Conservation (phyloP, 2,888 invertebrate genomes). For the Philereme vetulata region DNA sequence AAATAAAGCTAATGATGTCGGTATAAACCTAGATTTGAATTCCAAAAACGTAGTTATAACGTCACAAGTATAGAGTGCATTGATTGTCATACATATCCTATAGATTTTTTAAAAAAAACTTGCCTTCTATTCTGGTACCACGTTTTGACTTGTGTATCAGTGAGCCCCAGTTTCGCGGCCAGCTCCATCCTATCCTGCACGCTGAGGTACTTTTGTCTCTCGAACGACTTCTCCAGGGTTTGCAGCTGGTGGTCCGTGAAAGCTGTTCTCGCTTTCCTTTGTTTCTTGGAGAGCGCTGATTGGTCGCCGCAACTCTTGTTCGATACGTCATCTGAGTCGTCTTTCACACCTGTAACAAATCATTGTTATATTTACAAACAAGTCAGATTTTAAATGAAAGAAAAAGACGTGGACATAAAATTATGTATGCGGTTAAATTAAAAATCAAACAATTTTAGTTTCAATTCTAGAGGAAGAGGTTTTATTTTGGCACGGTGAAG, state of each 20-base stretch:
- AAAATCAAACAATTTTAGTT: too few relatives aligned
- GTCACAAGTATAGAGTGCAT: not conserved
- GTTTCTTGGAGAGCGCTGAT: conserved; percentile 91
- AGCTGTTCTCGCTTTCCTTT: conserved; percentile 97
- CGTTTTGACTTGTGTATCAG: conserved; percentile 99
- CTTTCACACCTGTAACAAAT: conserved; percentile 88
- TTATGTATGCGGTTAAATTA: too few relatives aligned
- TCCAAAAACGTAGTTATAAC: too few relatives aligned
- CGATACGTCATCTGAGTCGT: conserved; percentile 90
- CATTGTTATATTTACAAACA: not conserved
- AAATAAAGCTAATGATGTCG: too few relatives aligned
- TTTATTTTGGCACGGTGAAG: too few relatives aligned
- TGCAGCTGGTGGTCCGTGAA: conserved; percentile 99
- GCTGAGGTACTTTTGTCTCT: conserved; percentile 97
- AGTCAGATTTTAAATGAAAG: too few relatives aligned
- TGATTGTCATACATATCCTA: not conserved
- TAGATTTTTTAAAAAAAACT: conserved; percentile 54
- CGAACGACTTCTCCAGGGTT: conserved; percentile 98
- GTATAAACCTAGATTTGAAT: too few relatives aligned
- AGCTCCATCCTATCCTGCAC: conserved; percentile 99
- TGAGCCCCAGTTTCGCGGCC: conserved; percentile 96
- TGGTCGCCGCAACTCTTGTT: conserved; percentile 80
- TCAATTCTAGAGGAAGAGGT: too few relatives aligned
- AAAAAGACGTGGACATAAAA: too few relatives aligned
- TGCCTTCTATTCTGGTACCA: conserved; percentile 99